These are phyloP conservation scores for Cydia amplana DNA, from an alignment of 1,140 invertebrate species.

Conservation along the genomic window DNA sequence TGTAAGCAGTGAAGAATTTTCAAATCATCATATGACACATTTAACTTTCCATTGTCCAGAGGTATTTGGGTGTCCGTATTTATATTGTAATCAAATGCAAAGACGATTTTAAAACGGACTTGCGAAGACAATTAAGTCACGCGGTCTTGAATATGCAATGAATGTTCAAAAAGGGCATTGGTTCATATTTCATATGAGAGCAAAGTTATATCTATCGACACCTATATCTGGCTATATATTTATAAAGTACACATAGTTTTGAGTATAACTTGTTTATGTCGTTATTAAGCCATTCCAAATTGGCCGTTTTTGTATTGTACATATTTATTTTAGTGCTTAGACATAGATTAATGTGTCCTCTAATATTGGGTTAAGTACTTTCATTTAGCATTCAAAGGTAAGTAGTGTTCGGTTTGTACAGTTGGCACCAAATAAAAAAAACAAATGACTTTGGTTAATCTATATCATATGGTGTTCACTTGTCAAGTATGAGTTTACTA, in stretches of 20 bases:
- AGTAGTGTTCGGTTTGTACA: not conserved
- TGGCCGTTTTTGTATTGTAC: conserved; percentile 28
- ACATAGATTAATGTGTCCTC: not conserved
- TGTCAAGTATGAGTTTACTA: conserved; percentile 19
- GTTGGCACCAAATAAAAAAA: not conserved
- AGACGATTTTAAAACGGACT: not conserved
- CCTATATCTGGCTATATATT: conserved; percentile 1
- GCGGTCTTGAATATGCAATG: not conserved
- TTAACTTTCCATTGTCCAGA: conserved; percentile 13
- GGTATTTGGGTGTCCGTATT: not conserved
- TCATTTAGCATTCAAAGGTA: not conserved
- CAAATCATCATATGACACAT: conserved; percentile 31
- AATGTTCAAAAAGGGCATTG: not conserved
- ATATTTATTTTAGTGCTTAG: conserved; percentile 29
- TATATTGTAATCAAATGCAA: not conserved
- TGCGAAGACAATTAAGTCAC: not conserved
- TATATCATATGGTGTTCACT: too few species aligned
- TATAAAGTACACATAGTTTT: conserved; percentile 20
- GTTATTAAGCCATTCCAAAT: conserved; percentile 21
- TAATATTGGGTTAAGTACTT: conserved; percentile 19
- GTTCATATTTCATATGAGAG: not conserved
- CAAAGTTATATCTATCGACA: conserved; percentile 3
- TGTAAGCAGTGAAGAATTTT: conserved; percentile 50
- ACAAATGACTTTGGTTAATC: not conserved
- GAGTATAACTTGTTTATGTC: conserved; percentile 28